phyloP scores from a whole-genome alignment of 2,113 vertebrate species.

The Anhinga rufa region DNA sequence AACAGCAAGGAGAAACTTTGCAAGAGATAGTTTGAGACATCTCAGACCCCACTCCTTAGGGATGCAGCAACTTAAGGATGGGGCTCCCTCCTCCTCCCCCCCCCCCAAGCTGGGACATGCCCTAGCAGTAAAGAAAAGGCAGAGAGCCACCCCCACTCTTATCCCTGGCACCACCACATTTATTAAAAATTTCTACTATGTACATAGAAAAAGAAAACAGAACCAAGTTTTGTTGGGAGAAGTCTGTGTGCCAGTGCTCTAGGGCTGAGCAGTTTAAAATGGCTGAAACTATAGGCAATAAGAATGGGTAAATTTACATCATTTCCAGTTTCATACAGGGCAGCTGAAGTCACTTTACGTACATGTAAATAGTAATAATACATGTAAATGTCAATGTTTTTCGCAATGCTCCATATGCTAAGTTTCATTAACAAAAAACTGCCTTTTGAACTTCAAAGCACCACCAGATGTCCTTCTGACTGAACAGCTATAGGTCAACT shows the following conservation, averaged over 20 bases:
- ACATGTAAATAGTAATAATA: slow-evolving; percentile 66
- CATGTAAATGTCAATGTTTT: slow-evolving; percentile 7
- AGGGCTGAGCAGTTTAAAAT: background rate
- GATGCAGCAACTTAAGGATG: background rate
- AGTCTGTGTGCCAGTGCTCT: background rate
- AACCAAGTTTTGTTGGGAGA: background rate
- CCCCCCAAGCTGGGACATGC: fast-evolving
- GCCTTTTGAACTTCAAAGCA: slow-evolving; percentile 59
- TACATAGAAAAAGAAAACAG: slow-evolving; percentile 49
- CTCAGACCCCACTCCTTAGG: background rate
- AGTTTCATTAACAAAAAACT: background rate
- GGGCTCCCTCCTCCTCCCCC: background rate
- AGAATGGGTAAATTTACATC: slow-evolving; percentile 34
- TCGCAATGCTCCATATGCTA: background rate
- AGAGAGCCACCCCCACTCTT: background rate
- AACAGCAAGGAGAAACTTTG: fast-evolving
- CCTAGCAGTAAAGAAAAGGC: background rate
- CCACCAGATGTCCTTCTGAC: slow-evolving; percentile 35
- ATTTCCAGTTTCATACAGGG: slow-evolving; percentile 61
- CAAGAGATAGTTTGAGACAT: fast-evolving
- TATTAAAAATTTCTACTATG: slow-evolving; percentile 78
- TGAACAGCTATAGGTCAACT: slow-evolving; percentile 58
- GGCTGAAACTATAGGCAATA: slow-evolving; percentile 5
- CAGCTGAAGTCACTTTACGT: slow-evolving; percentile 61
- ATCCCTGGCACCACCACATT: slow-evolving; percentile 63